These are phyloP conservation scores for Ataeniobius toweri DNA, from an alignment of 2,797 vertebrate species.

Conservation along the genomic window DNA sequence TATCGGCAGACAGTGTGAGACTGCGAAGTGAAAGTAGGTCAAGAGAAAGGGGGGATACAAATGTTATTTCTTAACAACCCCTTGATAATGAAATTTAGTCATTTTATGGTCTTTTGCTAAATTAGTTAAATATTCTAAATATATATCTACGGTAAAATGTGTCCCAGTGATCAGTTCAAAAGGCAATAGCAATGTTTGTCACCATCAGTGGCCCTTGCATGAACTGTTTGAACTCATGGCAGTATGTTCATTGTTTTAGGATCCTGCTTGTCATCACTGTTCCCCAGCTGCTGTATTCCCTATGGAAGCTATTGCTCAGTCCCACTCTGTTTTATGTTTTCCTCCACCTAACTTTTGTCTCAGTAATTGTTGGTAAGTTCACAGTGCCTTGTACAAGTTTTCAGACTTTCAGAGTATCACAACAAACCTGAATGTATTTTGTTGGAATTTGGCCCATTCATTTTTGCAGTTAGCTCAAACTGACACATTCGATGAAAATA, in stretches of 20 bases:
- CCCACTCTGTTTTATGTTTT: background rate
- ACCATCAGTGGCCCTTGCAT: conserved; percentile 46
- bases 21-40: conserved; percentile 59
- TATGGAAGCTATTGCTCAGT: conserved; percentile 58
- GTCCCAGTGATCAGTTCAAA: conserved; percentile 4
- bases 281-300: conserved; percentile 9
- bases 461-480: background rate
- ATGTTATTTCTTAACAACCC: conserved; percentile 17
- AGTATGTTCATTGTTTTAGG: conserved; percentile 59
- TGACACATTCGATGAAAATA: background rate
- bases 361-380: background rate
- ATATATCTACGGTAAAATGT: background rate
- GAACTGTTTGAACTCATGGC: conserved; percentile 58
- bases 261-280: conserved; percentile 43
- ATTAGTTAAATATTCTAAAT: background rate
- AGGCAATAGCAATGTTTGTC: conserved; percentile 38
- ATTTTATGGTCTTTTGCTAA: background rate
- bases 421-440: background rate
- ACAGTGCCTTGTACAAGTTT: background rate
- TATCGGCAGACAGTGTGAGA: conserved; percentile 35
- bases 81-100: background rate
- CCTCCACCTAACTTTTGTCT: background rate
- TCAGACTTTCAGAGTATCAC: background rate
- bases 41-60: conserved; percentile 19
- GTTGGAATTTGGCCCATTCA: background rate